Evolutionary conservation across 2,797 vertebrate species (phyloP), one percentile per base, ranked within the genome.

Genomic region (Notoglanidium macrostoma): DNA sequence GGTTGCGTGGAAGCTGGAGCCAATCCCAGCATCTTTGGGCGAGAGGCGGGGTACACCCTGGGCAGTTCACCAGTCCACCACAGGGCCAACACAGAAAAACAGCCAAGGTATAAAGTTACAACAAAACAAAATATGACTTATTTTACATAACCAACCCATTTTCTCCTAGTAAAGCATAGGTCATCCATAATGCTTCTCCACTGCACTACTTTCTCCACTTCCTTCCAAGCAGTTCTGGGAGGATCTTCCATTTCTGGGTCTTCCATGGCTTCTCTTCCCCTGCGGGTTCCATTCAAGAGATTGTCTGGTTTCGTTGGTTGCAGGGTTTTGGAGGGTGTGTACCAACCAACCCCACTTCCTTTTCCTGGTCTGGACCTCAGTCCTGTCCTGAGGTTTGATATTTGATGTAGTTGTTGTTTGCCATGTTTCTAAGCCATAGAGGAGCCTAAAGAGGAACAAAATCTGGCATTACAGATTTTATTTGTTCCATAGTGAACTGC

Each of bases 361-460:
- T 72, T 72, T 44, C 40, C 8, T 23, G 29, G 32, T 32, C 29
- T 17, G 65, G 65, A 32, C 14, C 65, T 32, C 15, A 17, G 1
- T 29, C 4, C 4, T 65, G 63, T 65, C n/a, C 3, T 35, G 15
- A 12, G 3, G 9, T 68, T 68, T 35, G 29, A 5, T 35, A 5
- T 68, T 32, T 68, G 14, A 68, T 1, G 0, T 32, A 68, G 65
- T 35, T 63, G 59, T 26, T 29, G 35, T 40, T 40, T 29, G 14
- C 67, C 32, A 35, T 68, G 67, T 35, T 68, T 35, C 67, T 68
- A 15, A 68, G 67, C 67, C 32, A 68, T 19, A 19, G 67, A 35
- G 17, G 6, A 88, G 88, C 83, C 68, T 11, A 19, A 72, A 10
- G 68, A 72, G 8, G 35, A 44, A 40, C 17, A 70, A 68, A 72